A percentile compares a stretch with the other conserved stretches of the same genome.
phyloP scores from a whole-genome alignment of 1,140 invertebrate genomes.

The Plectrocnemia conspersa region DNA sequence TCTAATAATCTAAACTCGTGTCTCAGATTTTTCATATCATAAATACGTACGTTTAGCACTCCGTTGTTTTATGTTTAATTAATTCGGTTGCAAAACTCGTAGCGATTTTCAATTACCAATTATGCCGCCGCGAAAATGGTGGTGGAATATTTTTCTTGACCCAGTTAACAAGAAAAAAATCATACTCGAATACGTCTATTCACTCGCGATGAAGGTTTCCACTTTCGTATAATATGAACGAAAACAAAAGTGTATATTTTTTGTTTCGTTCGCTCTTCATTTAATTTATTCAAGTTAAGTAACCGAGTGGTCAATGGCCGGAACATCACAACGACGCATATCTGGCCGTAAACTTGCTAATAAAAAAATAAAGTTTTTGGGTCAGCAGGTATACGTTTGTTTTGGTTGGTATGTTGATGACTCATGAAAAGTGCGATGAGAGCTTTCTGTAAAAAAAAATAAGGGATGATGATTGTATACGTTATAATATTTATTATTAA shows the following conservation, averaged over 20 bases:
- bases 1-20: too few relatives aligned
- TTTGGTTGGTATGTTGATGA: too few relatives aligned
- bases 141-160: slow-evolving; percentile 24
- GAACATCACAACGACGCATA: slow-evolving; percentile 8
- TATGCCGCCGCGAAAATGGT: neutral
- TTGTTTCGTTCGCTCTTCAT: too few relatives aligned
- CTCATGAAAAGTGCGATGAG: too few relatives aligned
- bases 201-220: slow-evolving; percentile 20
- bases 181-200: slow-evolving; percentile 14
- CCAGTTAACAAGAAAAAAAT: slow-evolving; percentile 11
- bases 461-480: too few relatives aligned
- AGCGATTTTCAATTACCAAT: slow-evolving; percentile 7
- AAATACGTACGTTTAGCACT: too few relatives aligned
- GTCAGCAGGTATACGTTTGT: too few relatives aligned
- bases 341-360: slow-evolving; percentile 23
- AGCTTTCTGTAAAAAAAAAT: too few relatives aligned
- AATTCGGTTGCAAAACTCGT: neutral
- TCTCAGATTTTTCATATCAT: too few relatives aligned
- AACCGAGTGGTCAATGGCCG: slow-evolving; percentile 17
- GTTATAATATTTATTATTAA: too few relatives aligned
- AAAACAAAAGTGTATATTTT: slow-evolving; percentile 26
- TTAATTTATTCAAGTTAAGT: slow-evolving; percentile 24
- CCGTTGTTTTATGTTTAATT: too few relatives aligned
- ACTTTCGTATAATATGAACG: slow-evolving; percentile 16
- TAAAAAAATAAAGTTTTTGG: neutral